A percentile compares a stretch with the other conserved stretches of the same genome.
Conservation (phyloP, 2,113 vertebrate genomes). For the Hassar affinis region DNA sequence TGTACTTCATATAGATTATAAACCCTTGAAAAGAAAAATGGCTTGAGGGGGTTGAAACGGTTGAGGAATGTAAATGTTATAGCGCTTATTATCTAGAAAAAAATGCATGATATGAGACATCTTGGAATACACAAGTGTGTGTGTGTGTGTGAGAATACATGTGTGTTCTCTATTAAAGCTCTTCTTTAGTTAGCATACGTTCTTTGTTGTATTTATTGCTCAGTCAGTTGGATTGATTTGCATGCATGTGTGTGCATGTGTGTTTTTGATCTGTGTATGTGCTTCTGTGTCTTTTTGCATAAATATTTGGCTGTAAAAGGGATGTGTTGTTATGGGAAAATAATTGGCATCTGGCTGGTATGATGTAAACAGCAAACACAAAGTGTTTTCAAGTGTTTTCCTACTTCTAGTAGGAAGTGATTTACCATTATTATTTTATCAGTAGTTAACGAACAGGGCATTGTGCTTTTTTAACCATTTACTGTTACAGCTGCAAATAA, state of each 20-base stretch:
- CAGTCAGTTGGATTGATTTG: constrained; percentile 1
- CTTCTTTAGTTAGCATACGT: background rate
- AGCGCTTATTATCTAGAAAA: no score
- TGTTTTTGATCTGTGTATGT: constrained; percentile 5
- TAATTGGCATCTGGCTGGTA: background rate
- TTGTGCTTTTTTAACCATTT: background rate
- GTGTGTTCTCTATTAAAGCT: background rate
- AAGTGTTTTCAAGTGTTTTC: background rate
- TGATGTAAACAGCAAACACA: background rate
- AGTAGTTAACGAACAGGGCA: background rate
- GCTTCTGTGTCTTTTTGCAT: background rate
- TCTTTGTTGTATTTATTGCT: background rate
- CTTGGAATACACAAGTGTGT: no score
- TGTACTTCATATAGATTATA: no score
- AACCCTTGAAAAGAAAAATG: no score
- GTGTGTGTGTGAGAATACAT: background rate
- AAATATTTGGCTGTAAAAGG: background rate
- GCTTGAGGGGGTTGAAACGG: no score
- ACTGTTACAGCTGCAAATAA: background rate
- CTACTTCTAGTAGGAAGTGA: background rate
- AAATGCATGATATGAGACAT: no score
- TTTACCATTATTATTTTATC: background rate
- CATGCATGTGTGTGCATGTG: background rate
- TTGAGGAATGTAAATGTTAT: no score
- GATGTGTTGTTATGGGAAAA: background rate